Percentiles rank a stretch among this genome's conserved stretches.
phyloP scores from a whole-genome alignment of 2,113 vertebrate genomes.

The Tapirus terrestris region DNA sequence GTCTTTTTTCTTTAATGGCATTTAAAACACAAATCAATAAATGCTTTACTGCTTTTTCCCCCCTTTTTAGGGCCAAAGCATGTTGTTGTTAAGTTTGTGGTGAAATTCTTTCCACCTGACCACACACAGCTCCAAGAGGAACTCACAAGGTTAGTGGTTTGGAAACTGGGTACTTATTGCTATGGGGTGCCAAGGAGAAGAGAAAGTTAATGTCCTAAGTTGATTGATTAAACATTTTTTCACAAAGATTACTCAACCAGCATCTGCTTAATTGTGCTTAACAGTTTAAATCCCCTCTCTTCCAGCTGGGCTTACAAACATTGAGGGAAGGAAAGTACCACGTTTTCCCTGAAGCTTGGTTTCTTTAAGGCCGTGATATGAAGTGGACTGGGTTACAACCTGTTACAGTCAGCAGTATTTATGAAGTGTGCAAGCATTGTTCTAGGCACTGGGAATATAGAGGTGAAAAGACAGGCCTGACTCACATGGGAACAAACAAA shows the following conservation, averaged over 20 bases:
- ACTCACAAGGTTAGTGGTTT: constrained; percentile 93
- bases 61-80: constrained; percentile 92
- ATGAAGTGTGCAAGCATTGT: no score
- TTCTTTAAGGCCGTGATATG: not conserved
- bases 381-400: not conserved
- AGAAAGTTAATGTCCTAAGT: not conserved
- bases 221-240: not conserved
- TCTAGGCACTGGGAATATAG: not conserved
- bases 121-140: constrained; percentile 97
- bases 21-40: not conserved
- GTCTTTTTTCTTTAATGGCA: not conserved
- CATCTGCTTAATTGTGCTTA: not conserved
- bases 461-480: not conserved
- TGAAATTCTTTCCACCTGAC: constrained; percentile 99
- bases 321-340: no score
- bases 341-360: not conserved
- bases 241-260: not conserved
- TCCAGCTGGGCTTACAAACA: not conserved
- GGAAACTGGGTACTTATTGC: not conserved
- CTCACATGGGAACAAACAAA: not conserved
- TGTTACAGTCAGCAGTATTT: not conserved
- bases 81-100: constrained; percentile 94
- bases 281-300: not conserved
- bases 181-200: not conserved
- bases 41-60: not conserved